phyloP scores from a whole-genome alignment of 2,113 vertebrate genomes.

The Neoarius graeffei region DNA sequence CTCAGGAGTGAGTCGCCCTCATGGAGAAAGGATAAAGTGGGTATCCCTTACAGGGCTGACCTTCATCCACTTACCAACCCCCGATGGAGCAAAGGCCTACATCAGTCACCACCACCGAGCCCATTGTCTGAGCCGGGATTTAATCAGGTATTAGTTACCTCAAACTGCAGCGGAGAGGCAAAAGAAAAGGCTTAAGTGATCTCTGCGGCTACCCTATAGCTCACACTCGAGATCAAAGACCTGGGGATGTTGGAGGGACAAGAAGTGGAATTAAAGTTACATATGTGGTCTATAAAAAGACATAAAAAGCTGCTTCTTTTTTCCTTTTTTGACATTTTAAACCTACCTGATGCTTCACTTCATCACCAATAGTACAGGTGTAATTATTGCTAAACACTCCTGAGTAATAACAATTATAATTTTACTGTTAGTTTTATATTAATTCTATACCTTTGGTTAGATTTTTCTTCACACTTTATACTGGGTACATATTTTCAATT shows the following conservation, averaged over 20 bases:
- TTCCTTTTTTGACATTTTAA: background rate
- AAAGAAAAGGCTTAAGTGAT: conserved; percentile 50
- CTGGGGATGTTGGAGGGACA: conserved; percentile 1
- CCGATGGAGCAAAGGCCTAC: conserved; percentile 85
- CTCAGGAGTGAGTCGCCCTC: conserved; percentile 91
- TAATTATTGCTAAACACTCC: background rate
- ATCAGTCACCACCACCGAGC: conserved; percentile 88
- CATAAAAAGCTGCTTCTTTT: background rate
- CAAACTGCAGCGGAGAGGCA: conserved; percentile 73
- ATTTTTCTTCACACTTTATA: background rate
- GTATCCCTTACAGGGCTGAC: conserved; percentile 97
- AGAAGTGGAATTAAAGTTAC: conserved; percentile 34
- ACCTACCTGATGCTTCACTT: background rate
- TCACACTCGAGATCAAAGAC: conserved; percentile 53
- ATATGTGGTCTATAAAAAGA: conserved; percentile 7
- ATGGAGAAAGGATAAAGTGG: conserved; percentile 88
- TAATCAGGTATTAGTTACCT: conserved; percentile 93
- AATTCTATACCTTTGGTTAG: background rate
- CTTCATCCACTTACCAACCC: conserved; percentile 81
- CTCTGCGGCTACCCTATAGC: conserved; percentile 51
- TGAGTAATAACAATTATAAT: background rate
- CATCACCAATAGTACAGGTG: background rate
- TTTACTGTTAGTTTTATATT: background rate
- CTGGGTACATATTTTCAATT: background rate
- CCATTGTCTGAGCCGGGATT: conserved; percentile 84